Percentiles rank a stretch among this genome's conserved stretches.
Conservation (phyloP, 2,113 vertebrate species). For the Stomatorhinus ivindoensis region DNA sequence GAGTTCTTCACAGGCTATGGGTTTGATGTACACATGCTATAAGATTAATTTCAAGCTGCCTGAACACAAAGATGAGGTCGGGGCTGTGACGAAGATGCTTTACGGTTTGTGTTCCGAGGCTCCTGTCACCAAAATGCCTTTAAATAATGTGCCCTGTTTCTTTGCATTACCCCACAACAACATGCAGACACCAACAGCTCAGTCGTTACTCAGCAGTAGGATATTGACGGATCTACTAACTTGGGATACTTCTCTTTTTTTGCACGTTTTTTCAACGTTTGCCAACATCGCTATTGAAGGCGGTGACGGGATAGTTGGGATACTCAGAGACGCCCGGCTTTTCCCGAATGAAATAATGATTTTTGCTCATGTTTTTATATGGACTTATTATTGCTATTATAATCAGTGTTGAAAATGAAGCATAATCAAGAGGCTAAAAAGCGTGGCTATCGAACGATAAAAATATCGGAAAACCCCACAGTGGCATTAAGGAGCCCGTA, state of each 20-base stretch:
- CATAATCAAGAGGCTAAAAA: neutral
- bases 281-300: neutral
- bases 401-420: neutral
- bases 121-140: neutral
- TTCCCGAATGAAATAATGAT: neutral
- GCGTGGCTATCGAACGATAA: neutral
- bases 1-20: neutral
- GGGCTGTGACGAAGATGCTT: neutral
- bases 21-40: constrained; percentile 8
- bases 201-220: neutral
- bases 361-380: neutral
- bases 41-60: constrained; percentile 16
- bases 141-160: neutral
- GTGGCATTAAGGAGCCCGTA: neutral
- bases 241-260: neutral
- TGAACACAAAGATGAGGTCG: constrained; percentile 11
- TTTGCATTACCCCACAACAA: neutral
- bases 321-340: neutral
- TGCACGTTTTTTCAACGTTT: neutral
- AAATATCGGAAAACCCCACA: neutral
- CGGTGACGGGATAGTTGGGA: neutral
- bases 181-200: neutral
- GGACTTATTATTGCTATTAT: neutral
- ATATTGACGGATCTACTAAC: neutral
- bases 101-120: neutral